These are phyloP conservation scores for Arothron firmamentum DNA, from an alignment of 2,113 vertebrate genomes.

Conservation along the genomic window DNA sequence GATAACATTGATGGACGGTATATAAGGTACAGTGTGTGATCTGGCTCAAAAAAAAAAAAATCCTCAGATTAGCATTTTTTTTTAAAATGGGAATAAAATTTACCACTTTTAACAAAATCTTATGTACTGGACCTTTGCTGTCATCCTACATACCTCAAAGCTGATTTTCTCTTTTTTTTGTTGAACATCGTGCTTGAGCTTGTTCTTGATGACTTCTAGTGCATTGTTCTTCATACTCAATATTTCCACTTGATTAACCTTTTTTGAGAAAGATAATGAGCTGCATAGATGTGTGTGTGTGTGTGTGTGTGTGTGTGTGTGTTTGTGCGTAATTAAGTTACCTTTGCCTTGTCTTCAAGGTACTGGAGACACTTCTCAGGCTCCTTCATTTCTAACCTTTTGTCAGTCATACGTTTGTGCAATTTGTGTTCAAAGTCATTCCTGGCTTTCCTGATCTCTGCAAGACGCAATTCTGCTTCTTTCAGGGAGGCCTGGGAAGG, in stretches of 20 bases:
- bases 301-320: too few species aligned
- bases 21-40: too few species aligned
- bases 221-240: slow-evolving; percentile 35
- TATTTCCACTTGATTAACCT: slow-evolving; percentile 41
- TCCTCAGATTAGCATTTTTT: too few species aligned
- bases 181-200: slow-evolving; percentile 48
- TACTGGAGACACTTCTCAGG: slow-evolving; percentile 43
- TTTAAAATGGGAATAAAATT: background rate
- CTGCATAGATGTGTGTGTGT: too few species aligned
- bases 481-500: slow-evolving; percentile 37
- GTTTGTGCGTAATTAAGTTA: background rate
- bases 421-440: slow-evolving; percentile 40
- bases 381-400: slow-evolving; percentile 20
- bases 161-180: slow-evolving; percentile 23
- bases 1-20: background rate
- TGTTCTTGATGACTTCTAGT: slow-evolving; percentile 31
- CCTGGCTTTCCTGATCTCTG: slow-evolving; percentile 41
- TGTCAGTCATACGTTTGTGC: slow-evolving; percentile 12
- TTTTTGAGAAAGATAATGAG: slow-evolving; percentile 9
- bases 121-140: background rate
- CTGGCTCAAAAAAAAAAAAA: too few species aligned
- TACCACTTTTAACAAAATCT: background rate
- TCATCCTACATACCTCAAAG: slow-evolving; percentile 33
- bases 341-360: slow-evolving; percentile 42
- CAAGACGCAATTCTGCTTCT: slow-evolving; percentile 39